phyloP scores from a whole-genome alignment of 2,888 invertebrate genomes.

The Orchesella flavescens region DNA sequence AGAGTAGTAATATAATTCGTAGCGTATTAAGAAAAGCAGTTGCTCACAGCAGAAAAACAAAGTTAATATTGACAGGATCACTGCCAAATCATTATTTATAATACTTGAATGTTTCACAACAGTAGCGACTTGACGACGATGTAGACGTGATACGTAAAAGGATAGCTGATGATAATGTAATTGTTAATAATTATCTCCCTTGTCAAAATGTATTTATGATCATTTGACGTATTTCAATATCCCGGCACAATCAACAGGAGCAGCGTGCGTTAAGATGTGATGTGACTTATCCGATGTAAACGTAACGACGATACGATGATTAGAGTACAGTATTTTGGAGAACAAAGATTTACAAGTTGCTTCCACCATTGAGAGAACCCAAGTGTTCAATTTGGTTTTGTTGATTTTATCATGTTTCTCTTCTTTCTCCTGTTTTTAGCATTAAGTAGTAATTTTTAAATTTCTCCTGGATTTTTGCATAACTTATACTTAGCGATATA shows the following conservation, averaged over 20 bases:
- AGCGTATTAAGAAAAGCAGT: slow-evolving; percentile 19
- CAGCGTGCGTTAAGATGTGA: too few species aligned
- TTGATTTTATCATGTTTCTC: not conserved
- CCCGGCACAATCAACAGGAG: too few species aligned
- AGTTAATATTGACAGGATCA: not conserved
- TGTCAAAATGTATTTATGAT: not conserved
- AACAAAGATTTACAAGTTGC: slow-evolving; percentile 1
- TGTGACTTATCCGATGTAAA: too few species aligned
- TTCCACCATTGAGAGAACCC: not conserved
- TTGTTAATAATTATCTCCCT: not conserved
- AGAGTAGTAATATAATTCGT: slow-evolving; percentile 18
- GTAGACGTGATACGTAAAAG: not conserved
- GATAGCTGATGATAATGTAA: not conserved
- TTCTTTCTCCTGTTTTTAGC: not conserved
- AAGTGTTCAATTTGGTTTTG: not conserved
- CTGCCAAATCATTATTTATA: not conserved
- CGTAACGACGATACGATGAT: not conserved
- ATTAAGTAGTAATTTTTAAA: not conserved
- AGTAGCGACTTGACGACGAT: slow-evolving; percentile 16
- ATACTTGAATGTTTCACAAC: not conserved
- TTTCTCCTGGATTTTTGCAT: not conserved
- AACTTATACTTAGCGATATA: slow-evolving; percentile 22
- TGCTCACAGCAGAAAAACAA: slow-evolving; percentile 17
- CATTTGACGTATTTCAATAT: too few species aligned
- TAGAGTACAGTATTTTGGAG: not conserved